Conservation (phyloP, 2,888 invertebrate species). For the Aproaerema taeniolella region DNA sequence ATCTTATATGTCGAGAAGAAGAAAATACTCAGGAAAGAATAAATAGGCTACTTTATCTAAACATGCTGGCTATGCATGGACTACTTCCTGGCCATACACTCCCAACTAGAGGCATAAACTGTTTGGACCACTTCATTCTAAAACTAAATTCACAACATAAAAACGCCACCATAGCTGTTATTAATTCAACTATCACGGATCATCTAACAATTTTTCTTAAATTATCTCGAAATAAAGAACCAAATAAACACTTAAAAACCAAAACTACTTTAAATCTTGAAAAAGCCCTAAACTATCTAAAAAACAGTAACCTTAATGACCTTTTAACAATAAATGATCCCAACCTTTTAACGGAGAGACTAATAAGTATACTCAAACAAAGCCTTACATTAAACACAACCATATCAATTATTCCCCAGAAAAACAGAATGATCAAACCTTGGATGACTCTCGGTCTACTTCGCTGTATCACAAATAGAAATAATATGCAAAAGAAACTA, state of each 20-base stretch:
- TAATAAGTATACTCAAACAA: not conserved
- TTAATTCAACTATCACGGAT: too few relatives aligned
- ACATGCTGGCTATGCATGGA: constrained; percentile 3
- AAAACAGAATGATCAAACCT: too few relatives aligned
- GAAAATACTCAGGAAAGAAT: not conserved
- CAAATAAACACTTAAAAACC: not conserved
- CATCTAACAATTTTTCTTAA: too few relatives aligned
- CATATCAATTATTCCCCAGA: too few relatives aligned
- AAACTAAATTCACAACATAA: not conserved
- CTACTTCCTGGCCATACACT: not conserved
- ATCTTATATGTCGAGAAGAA: not conserved
- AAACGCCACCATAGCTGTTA: not conserved
- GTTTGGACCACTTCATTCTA: constrained; percentile 1
- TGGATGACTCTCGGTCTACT: too few relatives aligned
- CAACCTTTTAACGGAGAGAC: not conserved
- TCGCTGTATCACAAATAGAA: too few relatives aligned
- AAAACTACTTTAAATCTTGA: not conserved
- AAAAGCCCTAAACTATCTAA: not conserved
- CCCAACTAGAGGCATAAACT: not conserved
- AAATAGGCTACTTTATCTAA: not conserved
- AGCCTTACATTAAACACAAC: not conserved
- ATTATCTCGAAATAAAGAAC: too few relatives aligned
- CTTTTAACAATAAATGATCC: too few relatives aligned
- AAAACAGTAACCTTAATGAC: not conserved
- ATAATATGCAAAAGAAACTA: too few relatives aligned